Evolutionary conservation across 2,888 invertebrate species (phyloP).

Genomic region (Tetragonisca angustula): DNA sequence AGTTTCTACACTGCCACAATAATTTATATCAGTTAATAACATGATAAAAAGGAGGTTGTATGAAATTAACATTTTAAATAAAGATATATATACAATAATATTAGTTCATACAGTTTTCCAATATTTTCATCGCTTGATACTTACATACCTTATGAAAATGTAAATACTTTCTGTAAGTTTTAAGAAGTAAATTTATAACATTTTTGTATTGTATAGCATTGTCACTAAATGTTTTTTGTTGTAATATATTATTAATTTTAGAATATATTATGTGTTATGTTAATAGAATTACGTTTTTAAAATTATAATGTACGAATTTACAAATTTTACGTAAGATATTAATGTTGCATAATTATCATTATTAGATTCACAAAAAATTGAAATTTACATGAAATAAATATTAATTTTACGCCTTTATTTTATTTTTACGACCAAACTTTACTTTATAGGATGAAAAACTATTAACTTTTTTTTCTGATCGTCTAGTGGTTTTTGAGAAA

Average conservation of each 20-base stretch:
- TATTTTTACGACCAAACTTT: neutral
- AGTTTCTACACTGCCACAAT: conserved; percentile 38
- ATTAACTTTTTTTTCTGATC: no score
- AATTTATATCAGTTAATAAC: conserved; percentile 29
- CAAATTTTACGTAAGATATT: conserved; percentile 42
- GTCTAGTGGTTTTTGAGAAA: no score
- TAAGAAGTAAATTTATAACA: conserved; percentile 15
- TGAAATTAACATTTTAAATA: conserved; percentile 19
- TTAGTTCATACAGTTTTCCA: neutral
- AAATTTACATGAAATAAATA: conserved; percentile 12
- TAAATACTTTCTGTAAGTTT: conserved; percentile 41
- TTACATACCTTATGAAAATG: conserved; percentile 3
- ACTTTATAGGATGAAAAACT: no score
- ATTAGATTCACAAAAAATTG: conserved; percentile 12
- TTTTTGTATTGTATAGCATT: neutral
- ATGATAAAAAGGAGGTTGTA: conserved; percentile 10
- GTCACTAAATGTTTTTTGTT: conserved; percentile 15
- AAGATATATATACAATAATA: neutral
- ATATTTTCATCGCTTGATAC: neutral
- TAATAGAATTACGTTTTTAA: conserved; percentile 40
- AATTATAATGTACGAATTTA: conserved; percentile 20
- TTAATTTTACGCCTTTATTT: neutral
- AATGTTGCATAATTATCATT: conserved; percentile 39
- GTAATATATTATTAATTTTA: conserved; percentile 51
- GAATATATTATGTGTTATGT: conserved; percentile 34